Evolutionary conservation across 2,797 vertebrate genomes (phyloP).

Genomic region (Dermochelys coriacea): DNA sequence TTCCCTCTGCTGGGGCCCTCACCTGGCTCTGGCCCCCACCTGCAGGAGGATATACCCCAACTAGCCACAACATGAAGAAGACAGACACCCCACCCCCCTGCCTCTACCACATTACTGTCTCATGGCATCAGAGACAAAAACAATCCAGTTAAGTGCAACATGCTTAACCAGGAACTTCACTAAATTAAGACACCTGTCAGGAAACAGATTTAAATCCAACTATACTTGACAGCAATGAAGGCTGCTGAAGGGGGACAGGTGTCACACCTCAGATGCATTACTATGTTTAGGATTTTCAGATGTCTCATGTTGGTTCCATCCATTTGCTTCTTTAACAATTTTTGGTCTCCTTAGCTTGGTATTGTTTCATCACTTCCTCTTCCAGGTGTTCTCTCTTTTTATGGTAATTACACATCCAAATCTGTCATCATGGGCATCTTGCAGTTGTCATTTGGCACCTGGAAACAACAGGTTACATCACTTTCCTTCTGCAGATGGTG

Average conservation of each 20-base stretch:
- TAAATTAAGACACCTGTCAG: neutral
- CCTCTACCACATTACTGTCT: neutral
- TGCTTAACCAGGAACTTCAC: no score
- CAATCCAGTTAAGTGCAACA: no score
- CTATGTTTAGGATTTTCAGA: neutral
- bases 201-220: neutral
- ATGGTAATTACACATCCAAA: neutral
- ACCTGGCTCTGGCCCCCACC: neutral
- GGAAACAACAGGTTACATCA: neutral
- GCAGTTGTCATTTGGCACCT: neutral
- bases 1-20: neutral
- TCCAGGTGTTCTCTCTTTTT: neutral
- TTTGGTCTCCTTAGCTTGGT: neutral
- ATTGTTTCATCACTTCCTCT: neutral
- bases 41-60: neutral
- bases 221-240: neutral
- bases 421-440: neutral
- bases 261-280: neutral
- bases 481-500: neutral
- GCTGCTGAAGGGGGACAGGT: neutral
- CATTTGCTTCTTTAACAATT: neutral
- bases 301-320: neutral
- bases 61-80: neutral
- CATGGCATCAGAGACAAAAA: no score
- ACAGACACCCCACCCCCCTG: neutral